Evolutionary conservation across 2,888 invertebrate genomes (phyloP).

Genomic region (Cactoblastis cactorum): DNA sequence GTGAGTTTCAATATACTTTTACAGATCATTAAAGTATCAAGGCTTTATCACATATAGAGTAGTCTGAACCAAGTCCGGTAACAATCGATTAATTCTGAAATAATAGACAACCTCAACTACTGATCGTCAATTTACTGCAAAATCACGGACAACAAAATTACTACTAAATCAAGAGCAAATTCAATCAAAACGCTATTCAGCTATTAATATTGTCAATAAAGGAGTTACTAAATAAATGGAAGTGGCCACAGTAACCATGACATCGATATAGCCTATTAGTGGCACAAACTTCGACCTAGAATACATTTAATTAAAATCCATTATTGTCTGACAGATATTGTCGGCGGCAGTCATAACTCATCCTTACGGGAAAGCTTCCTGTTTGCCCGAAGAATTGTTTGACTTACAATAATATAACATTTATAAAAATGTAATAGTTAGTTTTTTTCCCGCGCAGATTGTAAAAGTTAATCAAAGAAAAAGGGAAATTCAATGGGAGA

Average conservation of each 20-base stretch:
- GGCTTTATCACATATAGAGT: no score
- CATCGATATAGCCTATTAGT: conserved; percentile 52
- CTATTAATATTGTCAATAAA: conserved; percentile 26
- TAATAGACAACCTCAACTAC: no score
- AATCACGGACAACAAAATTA: neutral
- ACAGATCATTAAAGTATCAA: no score
- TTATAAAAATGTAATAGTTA: neutral
- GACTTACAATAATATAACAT: neutral
- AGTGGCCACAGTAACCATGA: conserved; percentile 44
- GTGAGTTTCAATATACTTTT: no score
- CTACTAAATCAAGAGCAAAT: neutral
- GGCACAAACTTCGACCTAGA: conserved; percentile 48
- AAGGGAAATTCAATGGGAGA: no score
- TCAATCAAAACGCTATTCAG: neutral
- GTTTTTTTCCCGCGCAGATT: no score
- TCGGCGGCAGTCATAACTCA: conserved; percentile 52
- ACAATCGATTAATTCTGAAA: neutral
- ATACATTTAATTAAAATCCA: conserved; percentile 77
- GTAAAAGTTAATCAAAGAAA: no score
- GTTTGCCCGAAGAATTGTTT: conserved; percentile 1
- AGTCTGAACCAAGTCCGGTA: no score
- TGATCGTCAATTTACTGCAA: neutral
- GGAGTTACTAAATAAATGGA: conserved; percentile 35
- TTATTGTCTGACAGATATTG: conserved; percentile 78
- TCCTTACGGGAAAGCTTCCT: conserved; percentile 1